These are phyloP conservation scores for Meloidogyne hapla DNA, from an alignment of 1,140 invertebrate species.

Conservation along the genomic window DNA sequence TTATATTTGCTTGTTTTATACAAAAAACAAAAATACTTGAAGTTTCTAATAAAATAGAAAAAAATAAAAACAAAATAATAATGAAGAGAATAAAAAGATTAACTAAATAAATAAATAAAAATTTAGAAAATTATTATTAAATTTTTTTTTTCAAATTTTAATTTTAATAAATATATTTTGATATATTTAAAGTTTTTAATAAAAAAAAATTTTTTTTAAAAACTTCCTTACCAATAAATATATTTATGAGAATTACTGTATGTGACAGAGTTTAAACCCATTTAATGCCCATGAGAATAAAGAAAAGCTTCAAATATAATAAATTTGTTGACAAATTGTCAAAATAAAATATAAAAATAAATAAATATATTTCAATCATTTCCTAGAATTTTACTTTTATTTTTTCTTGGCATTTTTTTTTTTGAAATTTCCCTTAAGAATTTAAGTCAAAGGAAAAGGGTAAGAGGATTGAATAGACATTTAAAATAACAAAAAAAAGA, in stretches of 20 bases:
- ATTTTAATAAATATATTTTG: too few species aligned
- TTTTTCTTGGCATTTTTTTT: not conserved
- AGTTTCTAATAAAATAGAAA: not conserved
- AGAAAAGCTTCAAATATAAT: not conserved
- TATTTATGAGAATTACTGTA: not conserved
- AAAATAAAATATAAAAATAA: not conserved
- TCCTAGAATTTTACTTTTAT: not conserved
- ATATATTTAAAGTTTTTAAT: not conserved
- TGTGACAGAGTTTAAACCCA: not conserved
- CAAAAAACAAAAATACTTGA: not conserved
- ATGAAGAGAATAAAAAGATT: not conserved
- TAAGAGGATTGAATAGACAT: not conserved
- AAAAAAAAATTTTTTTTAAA: too few species aligned
- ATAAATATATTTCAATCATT: constrained; percentile 5
- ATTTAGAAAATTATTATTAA: too few species aligned
- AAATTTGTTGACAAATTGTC: not conserved
- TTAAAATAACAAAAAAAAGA: not conserved
- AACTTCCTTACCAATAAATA: too few species aligned
- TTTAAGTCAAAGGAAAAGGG: not conserved
- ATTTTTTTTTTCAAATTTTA: too few species aligned
- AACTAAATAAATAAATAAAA: not conserved
- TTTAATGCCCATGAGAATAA: not conserved
- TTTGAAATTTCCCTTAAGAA: too few species aligned
- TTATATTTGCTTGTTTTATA: not conserved
- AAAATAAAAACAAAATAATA: not conserved